Percentiles rank a stretch among this genome's conserved stretches.
These are phyloP conservation scores for Tribolium castaneum DNA, from an alignment of 1,140 invertebrate genomes.

Conservation along the genomic window DNA sequence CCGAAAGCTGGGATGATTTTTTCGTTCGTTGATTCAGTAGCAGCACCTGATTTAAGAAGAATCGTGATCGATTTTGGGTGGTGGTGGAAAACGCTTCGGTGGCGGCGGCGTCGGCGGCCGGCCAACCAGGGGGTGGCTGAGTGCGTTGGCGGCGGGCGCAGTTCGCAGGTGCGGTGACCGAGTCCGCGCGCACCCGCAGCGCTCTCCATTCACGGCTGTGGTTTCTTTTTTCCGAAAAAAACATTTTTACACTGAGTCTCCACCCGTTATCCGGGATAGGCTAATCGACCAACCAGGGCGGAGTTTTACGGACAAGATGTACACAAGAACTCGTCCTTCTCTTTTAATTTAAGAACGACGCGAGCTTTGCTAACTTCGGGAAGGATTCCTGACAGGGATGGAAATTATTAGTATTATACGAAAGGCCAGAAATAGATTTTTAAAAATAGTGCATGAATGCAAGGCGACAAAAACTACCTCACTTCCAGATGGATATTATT, in stretches of 20 bases:
- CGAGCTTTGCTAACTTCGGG: neutral
- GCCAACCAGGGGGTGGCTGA: constrained; percentile 52
- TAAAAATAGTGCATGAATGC: neutral
- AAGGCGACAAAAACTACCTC: neutral
- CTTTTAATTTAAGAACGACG: constrained; percentile 22
- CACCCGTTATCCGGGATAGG: constrained; percentile 62
- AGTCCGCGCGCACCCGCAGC: constrained; percentile 66
- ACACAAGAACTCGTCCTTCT: constrained; percentile 26
- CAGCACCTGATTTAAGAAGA: constrained; percentile 27
- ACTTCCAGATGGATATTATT: no score
- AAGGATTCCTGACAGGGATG: neutral
- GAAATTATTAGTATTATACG: neutral
- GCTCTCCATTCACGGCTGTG: constrained; percentile 61
- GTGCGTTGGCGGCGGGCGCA: constrained; percentile 62
- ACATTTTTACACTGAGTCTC: constrained; percentile 64
- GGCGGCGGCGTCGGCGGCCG: constrained; percentile 51
- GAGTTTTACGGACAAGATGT: constrained; percentile 50
- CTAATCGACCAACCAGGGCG: constrained; percentile 61
- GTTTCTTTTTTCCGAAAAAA: constrained; percentile 62
- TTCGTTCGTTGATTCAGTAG: neutral
- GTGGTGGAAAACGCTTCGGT: constrained; percentile 3
- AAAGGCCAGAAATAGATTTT: neutral
- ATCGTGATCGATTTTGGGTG: constrained; percentile 14
- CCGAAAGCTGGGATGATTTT: neutral
- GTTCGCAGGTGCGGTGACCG: constrained; percentile 67